Evolutionary conservation across 1,140 invertebrate genomes (phyloP).

Genomic region (Zaprionus taronus): DNA sequence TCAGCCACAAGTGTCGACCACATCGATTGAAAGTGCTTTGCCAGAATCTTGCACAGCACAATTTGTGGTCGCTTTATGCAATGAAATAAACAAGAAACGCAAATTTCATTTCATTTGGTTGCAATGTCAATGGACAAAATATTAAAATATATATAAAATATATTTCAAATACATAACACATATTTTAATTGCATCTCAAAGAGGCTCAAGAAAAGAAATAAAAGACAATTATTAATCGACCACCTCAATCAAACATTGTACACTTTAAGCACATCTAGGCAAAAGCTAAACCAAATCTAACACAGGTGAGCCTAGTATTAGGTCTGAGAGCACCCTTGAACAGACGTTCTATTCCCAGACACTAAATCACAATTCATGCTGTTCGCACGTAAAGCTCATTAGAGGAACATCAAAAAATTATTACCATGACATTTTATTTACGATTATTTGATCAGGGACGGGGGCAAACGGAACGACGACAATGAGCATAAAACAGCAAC

Average conservation of each 20-base stretch:
- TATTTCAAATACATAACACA: neutral
- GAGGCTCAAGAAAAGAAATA: too few relatives aligned
- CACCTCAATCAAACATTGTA: too few relatives aligned
- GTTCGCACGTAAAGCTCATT: slow-evolving; percentile 76
- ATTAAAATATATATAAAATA: neutral
- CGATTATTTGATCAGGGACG: slow-evolving; percentile 73
- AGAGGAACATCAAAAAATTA: slow-evolving; percentile 76
- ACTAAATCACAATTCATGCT: slow-evolving; percentile 72
- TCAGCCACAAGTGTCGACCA: slow-evolving; percentile 41
- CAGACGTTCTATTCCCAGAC: neutral
- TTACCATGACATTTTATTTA: slow-evolving; percentile 77
- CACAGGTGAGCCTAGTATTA: neutral
- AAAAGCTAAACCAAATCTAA: neutral
- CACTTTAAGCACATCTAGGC: too few relatives aligned
- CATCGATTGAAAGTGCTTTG: slow-evolving; percentile 29
- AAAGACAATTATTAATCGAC: too few relatives aligned
- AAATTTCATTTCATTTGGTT: slow-evolving; percentile 26
- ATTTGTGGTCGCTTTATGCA: slow-evolving; percentile 44
- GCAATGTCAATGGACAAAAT: slow-evolving; percentile 10
- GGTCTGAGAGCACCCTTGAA: neutral
- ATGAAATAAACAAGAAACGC: slow-evolving; percentile 37
- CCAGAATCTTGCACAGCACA: slow-evolving; percentile 7
- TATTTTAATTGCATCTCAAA: neutral
- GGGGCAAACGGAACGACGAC: neutral
- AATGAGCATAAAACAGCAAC: slow-evolving; percentile 29